Conservation (phyloP, 2,888 invertebrate species). For the Galerucella pusilla region DNA sequence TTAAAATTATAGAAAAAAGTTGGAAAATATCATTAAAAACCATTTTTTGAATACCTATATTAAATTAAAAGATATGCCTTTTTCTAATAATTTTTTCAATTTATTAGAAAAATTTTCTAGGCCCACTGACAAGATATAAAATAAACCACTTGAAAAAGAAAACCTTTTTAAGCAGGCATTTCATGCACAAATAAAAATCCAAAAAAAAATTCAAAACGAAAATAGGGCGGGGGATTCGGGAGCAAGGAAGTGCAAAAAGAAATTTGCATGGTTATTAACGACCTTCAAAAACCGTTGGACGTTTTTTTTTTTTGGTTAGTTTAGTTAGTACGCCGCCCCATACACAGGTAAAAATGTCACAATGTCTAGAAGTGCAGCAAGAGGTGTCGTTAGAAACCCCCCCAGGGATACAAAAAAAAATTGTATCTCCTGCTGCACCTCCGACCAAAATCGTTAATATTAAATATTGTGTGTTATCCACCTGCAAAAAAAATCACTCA, state of each 20-base stretch:
- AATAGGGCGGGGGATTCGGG: constrained; percentile 69
- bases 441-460: constrained; percentile 63
- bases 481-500: constrained; percentile 65
- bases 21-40: too few species aligned
- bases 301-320: constrained; percentile 64
- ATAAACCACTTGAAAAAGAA: constrained; percentile 66
- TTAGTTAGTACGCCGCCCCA: constrained; percentile 81
- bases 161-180: constrained; percentile 77
- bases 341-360: constrained; percentile 89
- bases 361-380: constrained; percentile 69
- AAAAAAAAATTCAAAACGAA: constrained; percentile 61
- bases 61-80: too few species aligned
- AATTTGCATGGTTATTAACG: constrained; percentile 67
- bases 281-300: constrained; percentile 77
- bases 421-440: constrained; percentile 62
- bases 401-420: constrained; percentile 66
- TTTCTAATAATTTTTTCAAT: too few species aligned
- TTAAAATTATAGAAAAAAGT: too few species aligned
- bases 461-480: constrained; percentile 54
- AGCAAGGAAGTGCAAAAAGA: constrained; percentile 76
- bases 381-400: constrained; percentile 54
- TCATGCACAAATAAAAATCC: constrained; percentile 70
- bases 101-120: not conserved
- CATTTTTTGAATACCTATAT: too few species aligned
- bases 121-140: constrained; percentile 43